Evolutionary conservation across 2,888 invertebrate genomes (phyloP).

Genomic region (Sturmia bella): DNA sequence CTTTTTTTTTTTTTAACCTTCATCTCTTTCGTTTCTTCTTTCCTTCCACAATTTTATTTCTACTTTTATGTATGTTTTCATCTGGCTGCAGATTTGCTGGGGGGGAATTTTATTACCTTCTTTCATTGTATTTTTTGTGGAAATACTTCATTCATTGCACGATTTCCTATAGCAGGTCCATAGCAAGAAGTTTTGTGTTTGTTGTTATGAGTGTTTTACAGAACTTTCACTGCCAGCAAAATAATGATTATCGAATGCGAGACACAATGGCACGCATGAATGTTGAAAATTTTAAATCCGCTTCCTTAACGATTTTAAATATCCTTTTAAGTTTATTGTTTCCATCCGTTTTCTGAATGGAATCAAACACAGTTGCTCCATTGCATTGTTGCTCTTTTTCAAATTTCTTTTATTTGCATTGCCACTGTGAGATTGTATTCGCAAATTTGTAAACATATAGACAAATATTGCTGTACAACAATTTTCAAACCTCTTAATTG

Average conservation of each 20-base stretch:
- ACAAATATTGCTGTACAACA: too few relatives aligned
- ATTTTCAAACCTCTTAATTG: too few relatives aligned
- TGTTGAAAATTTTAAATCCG: conserved; percentile 21
- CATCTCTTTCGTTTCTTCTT: conserved; percentile 36
- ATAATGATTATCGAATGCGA: conserved; percentile 29
- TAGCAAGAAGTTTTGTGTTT: neutral
- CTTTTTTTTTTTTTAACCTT: conserved; percentile 55
- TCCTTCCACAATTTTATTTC: conserved; percentile 30
- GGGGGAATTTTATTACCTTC: conserved; percentile 18
- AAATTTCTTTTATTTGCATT: neutral
- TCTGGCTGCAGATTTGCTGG: neutral
- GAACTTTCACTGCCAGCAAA: conserved; percentile 28
- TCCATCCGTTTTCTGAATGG: conserved; percentile 42
- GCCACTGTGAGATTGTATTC: neutral
- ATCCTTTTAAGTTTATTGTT: conserved; percentile 41
- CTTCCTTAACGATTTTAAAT: conserved; percentile 40
- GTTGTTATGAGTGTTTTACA: conserved; percentile 22
- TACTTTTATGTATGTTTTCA: conserved; percentile 8
- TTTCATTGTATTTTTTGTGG: conserved; percentile 25
- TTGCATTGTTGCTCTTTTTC: conserved; percentile 42
- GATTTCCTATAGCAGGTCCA: conserved; percentile 37
- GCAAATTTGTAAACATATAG: too few relatives aligned
- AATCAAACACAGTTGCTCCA: conserved; percentile 11
- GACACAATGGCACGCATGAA: neutral
- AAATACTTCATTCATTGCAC: conserved; percentile 45